Conservation (phyloP, 2,888 invertebrate genomes). For the Aphodius granarius region DNA sequence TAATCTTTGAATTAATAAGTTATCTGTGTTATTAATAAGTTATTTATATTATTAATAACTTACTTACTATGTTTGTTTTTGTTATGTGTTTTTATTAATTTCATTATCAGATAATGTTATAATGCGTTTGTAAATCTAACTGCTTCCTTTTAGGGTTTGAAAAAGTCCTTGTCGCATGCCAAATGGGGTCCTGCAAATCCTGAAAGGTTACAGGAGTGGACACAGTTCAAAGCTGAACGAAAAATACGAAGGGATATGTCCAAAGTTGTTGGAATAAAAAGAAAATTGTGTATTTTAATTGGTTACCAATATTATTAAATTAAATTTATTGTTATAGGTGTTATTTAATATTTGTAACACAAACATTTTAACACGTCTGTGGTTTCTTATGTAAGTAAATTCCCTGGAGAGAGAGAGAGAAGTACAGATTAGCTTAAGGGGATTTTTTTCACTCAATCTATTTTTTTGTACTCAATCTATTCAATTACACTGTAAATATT, state of each 20-base stretch:
- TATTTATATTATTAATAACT: no score
- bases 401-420: no score
- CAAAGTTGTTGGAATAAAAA: slow-evolving; percentile 25
- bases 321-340: background rate
- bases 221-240: slow-evolving; percentile 44
- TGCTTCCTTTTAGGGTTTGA: slow-evolving; percentile 42
- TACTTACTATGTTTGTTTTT: no score
- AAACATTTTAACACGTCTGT: no score
- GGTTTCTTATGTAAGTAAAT: no score
- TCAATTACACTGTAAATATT: no score
- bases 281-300: slow-evolving; percentile 28
- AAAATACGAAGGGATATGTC: slow-evolving; percentile 17
- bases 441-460: no score
- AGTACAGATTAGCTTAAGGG: no score
- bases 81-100: no score
- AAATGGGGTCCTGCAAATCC: slow-evolving; percentile 52
- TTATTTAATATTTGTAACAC: background rate
- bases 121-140: background rate
- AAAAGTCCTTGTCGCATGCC: slow-evolving; percentile 44
- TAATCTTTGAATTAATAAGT: no score
- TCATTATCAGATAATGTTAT: background rate
- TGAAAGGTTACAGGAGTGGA: slow-evolving; percentile 47
- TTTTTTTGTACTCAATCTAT: no score
- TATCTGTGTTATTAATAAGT: no score
- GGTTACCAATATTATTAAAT: slow-evolving; percentile 21